Percentiles rank a stretch among this genome's conserved stretches.
Conservation (phyloP, 2,888 invertebrate genomes). For the Salticus scenicus region DNA sequence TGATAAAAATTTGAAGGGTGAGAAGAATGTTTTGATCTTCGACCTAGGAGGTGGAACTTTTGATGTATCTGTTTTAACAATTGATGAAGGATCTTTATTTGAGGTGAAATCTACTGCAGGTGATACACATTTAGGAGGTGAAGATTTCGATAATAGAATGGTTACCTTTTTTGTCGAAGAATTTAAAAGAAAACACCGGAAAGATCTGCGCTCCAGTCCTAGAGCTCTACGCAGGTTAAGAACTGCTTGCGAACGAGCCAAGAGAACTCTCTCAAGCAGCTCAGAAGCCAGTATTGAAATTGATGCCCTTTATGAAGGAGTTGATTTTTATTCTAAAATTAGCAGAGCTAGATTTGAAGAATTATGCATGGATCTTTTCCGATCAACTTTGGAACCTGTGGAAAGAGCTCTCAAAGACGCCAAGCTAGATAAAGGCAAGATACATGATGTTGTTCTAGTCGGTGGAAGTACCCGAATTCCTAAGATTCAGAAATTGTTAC, state of each 20-base stretch:
- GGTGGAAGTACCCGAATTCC: slow-evolving; percentile 89
- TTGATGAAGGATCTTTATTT: too few species aligned
- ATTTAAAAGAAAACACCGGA: too few species aligned
- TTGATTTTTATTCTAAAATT: slow-evolving; percentile 73
- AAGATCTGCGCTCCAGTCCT: too few species aligned
- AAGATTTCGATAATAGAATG: too few species aligned
- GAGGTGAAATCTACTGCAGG: slow-evolving; percentile 87
- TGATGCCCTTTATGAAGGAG: slow-evolving; percentile 72
- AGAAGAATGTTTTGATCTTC: too few species aligned
- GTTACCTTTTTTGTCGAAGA: slow-evolving; percentile 83
- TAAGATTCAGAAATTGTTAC: slow-evolving; percentile 84
- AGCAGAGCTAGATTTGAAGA: too few species aligned
- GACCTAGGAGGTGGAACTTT: slow-evolving; percentile 78
- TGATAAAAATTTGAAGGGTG: slow-evolving; percentile 77
- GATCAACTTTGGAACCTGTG: slow-evolving; percentile 85
- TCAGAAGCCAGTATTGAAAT: slow-evolving; percentile 80
- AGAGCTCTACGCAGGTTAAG: slow-evolving; percentile 77
- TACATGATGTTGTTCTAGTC: slow-evolving; percentile 87
- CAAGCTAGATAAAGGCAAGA: slow-evolving; percentile 84
- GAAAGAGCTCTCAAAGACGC: slow-evolving; percentile 87
- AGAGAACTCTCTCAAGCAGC: slow-evolving; percentile 85
- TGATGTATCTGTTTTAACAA: slow-evolving; percentile 77
- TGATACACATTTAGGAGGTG: slow-evolving; percentile 90
- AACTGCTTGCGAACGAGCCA: too few species aligned
- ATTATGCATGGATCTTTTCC: too few species aligned